These are phyloP conservation scores for Toxotes jaculatrix DNA, from an alignment of 2,113 vertebrate species.

Conservation along the genomic window DNA sequence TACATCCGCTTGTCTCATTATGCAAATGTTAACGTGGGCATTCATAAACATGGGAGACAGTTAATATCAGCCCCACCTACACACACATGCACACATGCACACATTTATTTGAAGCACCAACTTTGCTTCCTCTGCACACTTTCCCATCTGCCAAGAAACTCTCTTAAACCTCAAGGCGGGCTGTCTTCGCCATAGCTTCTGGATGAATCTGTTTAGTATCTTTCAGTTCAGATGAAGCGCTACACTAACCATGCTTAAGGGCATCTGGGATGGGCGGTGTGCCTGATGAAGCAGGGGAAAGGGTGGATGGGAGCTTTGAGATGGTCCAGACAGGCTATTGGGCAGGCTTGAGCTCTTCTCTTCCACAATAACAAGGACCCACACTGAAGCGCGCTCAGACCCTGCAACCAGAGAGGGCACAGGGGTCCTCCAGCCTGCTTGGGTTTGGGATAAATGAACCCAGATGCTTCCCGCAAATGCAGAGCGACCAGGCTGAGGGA, in stretches of 20 bases:
- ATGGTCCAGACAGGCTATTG: slow-evolving; percentile 88
- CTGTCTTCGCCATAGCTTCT: slow-evolving; percentile 85
- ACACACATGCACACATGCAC: not conserved
- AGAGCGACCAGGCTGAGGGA: slow-evolving; percentile 81
- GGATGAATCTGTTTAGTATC: slow-evolving; percentile 94
- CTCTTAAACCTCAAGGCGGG: slow-evolving; percentile 78
- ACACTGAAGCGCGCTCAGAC: slow-evolving; percentile 90
- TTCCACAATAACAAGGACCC: slow-evolving; percentile 84
- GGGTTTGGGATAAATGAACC: slow-evolving; percentile 89
- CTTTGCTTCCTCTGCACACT: slow-evolving; percentile 38
- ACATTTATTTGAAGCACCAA: slow-evolving; percentile 22
- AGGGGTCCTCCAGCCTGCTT: slow-evolving; percentile 76
- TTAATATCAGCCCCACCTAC: slow-evolving; percentile 21
- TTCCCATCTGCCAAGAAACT: slow-evolving; percentile 72
- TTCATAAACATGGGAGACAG: slow-evolving; percentile 42
- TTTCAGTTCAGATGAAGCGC: slow-evolving; percentile 94
- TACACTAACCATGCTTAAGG: slow-evolving; percentile 91
- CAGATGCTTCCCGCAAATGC: slow-evolving; percentile 92
- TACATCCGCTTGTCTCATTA: slow-evolving; percentile 55
- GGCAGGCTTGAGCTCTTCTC: slow-evolving; percentile 79
- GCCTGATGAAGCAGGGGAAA: slow-evolving; percentile 62
- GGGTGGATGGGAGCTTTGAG: slow-evolving; percentile 87
- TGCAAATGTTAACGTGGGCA: slow-evolving; percentile 45
- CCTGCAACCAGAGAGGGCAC: slow-evolving; percentile 91
- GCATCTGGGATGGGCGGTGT: slow-evolving; percentile 89